phyloP scores from a whole-genome alignment of 2,888 invertebrate genomes.

The Tricholauxania praeusta region DNA sequence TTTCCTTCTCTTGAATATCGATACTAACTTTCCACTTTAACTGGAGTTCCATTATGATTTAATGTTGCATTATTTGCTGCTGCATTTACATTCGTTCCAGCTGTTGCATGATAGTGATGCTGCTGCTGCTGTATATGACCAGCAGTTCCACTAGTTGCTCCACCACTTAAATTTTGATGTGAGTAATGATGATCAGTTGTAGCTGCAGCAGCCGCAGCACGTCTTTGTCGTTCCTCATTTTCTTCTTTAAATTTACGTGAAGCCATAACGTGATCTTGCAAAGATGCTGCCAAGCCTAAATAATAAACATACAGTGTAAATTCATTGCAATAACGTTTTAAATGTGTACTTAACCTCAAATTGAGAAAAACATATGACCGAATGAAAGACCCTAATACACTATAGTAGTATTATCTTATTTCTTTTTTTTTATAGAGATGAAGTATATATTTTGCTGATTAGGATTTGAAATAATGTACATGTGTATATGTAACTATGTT shows the following conservation, averaged over 20 bases:
- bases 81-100: conserved; percentile 33
- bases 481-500: no score
- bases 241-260: conserved; percentile 73
- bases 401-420: no score
- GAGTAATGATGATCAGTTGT: conserved; percentile 36
- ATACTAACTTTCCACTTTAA: conserved; percentile 64
- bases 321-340: no score
- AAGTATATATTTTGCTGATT: no score
- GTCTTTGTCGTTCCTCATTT: conserved; percentile 66
- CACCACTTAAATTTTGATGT: conserved; percentile 5
- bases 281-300: conserved; percentile 82
- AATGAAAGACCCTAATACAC: no score
- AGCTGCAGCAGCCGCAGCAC: conserved; percentile 59
- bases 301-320: neutral
- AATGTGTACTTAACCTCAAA: no score
- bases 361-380: no score
- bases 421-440: no score
- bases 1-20: neutral
- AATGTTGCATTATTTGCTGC: conserved; percentile 34
- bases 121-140: conserved; percentile 25
- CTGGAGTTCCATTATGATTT: conserved; percentile 55
- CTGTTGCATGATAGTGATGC: conserved; percentile 29
- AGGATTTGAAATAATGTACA: no score
- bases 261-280: conserved; percentile 83
- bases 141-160: neutral